Evolutionary conservation across 2,113 vertebrate genomes (phyloP), one percentile per base, ranked within the genome.

Genomic region (Pachypanchax playfairii): DNA sequence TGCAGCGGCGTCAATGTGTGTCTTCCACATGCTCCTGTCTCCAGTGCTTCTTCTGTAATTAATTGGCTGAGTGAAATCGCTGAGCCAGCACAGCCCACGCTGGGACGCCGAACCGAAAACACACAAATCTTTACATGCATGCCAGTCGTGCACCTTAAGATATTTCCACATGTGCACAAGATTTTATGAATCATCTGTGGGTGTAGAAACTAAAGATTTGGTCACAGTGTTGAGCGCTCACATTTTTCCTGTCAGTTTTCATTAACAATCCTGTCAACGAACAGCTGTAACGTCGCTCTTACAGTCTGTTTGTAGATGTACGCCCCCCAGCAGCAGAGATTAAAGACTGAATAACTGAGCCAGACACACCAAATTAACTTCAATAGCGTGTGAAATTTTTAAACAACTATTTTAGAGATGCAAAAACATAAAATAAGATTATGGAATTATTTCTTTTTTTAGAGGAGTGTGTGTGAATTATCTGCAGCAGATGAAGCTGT

Each of bases 11-110:
- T 41, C 44, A 22, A 65, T 74, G 83, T 86, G 87, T 81, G 83
- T 74, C 83, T 78, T 83, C 75, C 69, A 78, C 86, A 83, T 58
- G 63, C 79, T 78, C 69, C 74, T 82, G 81, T 88, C 86, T 88
- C 80, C 44, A 79, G 75, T 51, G 80, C 87, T 77, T 82, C 79
- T 55, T 8, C 87, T 84, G 87, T 90, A 90, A 90, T 90, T 90
- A 90, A 89, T 90, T 90, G 87, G 83, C 86, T 66, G 83, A 75
- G 80, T 82, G 69, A 89, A 89, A 78, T 80, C 42, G 90, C 89
- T 90, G 89, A 92, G 88, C 55, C 69, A 84, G 87, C 90, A 91
- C 54, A 70, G 78, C 82, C 76, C 85, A 86, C 53, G 70, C 79
- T 79, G 64, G 70, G 76, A 66, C 46, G 65, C 29, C 50, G 62